Evolutionary conservation across 2,888 invertebrate species (phyloP).

Genomic region (Ormyrus labotus): DNA sequence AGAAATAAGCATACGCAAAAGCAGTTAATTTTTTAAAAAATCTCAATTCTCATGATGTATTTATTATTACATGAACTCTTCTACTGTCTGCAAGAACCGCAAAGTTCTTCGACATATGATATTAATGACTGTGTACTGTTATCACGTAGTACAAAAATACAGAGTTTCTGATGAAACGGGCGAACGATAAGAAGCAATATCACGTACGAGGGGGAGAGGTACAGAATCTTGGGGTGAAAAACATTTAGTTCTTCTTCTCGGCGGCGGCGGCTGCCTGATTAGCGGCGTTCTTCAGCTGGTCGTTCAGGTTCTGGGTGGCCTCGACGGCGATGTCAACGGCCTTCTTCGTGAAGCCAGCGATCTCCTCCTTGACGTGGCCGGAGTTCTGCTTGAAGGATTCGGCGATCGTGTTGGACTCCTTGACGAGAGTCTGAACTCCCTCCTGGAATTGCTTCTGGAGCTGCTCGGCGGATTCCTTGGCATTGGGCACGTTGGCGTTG

Average conservation of each 20-base stretch:
- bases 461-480: slow-evolving; percentile 67
- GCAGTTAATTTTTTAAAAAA: too few relatives aligned
- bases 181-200: neutral
- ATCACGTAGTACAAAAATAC: neutral
- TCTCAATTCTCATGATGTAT: too few relatives aligned
- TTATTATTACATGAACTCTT: too few relatives aligned
- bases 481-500: slow-evolving; percentile 68
- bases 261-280: slow-evolving; percentile 53
- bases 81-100: too few relatives aligned
- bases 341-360: slow-evolving; percentile 69
- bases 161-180: slow-evolving; percentile 9
- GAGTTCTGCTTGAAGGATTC: slow-evolving; percentile 67
- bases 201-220: neutral
- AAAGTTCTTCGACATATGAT: too few relatives aligned
- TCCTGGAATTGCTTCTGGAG: slow-evolving; percentile 69
- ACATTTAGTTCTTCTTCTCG: neutral
- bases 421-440: slow-evolving; percentile 66
- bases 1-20: neutral
- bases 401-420: slow-evolving; percentile 68
- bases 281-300: slow-evolving; percentile 66
- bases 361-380: slow-evolving; percentile 67
- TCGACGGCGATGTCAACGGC: slow-evolving; percentile 69
- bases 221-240: neutral
- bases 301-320: slow-evolving; percentile 68
- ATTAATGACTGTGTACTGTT: too few relatives aligned